Base-by-base conservation (phyloP, 2,888 invertebrate genomes). In the Pristionchus mayeri region DNA sequence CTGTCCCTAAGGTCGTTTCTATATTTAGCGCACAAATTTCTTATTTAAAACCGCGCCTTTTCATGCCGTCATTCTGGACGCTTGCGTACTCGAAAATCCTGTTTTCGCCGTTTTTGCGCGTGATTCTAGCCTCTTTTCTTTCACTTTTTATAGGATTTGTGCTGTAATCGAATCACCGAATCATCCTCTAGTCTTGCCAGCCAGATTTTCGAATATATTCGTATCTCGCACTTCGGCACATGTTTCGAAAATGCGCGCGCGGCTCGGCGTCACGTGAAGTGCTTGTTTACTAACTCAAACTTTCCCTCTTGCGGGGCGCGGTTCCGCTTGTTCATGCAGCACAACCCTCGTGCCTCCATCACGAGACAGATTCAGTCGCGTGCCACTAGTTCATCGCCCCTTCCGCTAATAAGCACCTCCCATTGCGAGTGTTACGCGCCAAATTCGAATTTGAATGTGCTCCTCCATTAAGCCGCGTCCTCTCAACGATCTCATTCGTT, bases 191-290 rank as follows among this genome's bases (percentile, higher is more conserved):
- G 27, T 9, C 63, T 9, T 78, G n/a, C 30, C 50, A 34, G 16
- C 3, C 24, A 50, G 50, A n/a, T 40, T 78, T 48, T 50, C 76
- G 76, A 50, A 78, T n/a, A 50, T 75, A 44, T 24, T 50, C 76
- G 27, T 6, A 21, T 21, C 16, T 78, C 7, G 13, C 48, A 21
- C 50, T 30, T 18, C 21, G 0, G n/a, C 11, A 18, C 50, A 48
- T 44, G 76, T 76, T 76, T 76, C 76, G 76, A 76, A 76, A 76
- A 50, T 3, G 71, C 71, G 63, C 63, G 57, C 54, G 54, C 54
- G 54, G n/a, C 30, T 13, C 75, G 40, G 24, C 30, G 50, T 78
- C 76, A 78, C 76, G 76, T 78, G 76, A 78, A 50, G 76, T 44
- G 24, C 71, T 34, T 71, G 71, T 71, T 71, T 71, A 71, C 71